Base-by-base conservation (phyloP, 2,797 vertebrate genomes). In the Anableps anableps region DNA sequence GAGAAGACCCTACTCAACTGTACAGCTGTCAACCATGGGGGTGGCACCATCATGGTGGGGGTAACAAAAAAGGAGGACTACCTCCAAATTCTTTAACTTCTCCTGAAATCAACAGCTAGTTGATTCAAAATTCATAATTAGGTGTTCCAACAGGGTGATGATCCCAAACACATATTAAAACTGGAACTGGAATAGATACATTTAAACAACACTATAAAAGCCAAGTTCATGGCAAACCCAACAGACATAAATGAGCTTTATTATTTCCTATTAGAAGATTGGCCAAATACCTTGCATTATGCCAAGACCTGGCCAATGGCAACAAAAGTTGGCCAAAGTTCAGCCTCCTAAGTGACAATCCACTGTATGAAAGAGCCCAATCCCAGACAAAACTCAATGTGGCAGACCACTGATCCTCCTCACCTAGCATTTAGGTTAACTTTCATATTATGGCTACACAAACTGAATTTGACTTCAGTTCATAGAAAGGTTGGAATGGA, bases 161-260 rank as follows among this genome's bases (percentile, higher is more conserved):
- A 43, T 14, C 13, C 23, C 23, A 45, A 43, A 70, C 34, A 38
- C 36, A 43, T 4, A n/a, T 43, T n/a, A 13, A 70, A 70, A 70
- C 66, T 43, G 38, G 38, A 70, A 9, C 7, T 2, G 26, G 4
- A 55, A 19, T 51, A 4, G 17, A 51, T 51, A 23, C 19, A 38
- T 66, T 66, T 66, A 23, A 66, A 8, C 31, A 38, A 26, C 21
- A 41, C 64, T 68, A 71, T 71, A 71, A 71, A 71, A 71, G 68
- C 6, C 68, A 71, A 45, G 68, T 71, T 41, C 5, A 2, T 68
- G 64, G 36, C 64, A 71, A 71, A 71, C 21, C 36, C 36, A 68
- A 71, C 68, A 26, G 29, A 43, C 34, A 43, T 43, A 41, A 70
- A 43, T n/a, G 23, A 29, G 34, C 64, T 41, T 7, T 68, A 68